Conservation (phyloP, 2,888 invertebrate genomes). For the Trissoscelio sp. region DNA sequence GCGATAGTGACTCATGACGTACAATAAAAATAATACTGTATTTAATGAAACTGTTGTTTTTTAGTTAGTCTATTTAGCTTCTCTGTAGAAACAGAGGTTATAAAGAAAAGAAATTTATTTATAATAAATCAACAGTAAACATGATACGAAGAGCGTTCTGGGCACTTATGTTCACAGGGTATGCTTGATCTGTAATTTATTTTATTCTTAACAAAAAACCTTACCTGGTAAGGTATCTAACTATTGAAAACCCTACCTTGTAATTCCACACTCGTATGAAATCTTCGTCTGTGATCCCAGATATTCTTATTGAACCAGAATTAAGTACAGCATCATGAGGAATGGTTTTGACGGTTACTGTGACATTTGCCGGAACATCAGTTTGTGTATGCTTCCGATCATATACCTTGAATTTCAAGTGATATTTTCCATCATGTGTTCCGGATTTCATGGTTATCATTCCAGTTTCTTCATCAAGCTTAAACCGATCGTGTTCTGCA, state of each 20-base stretch:
- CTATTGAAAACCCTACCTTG: conserved; percentile 85
- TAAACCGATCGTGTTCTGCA: conserved; percentile 93
- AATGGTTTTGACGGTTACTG: conserved; percentile 96
- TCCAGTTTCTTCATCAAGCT: conserved; percentile 95
- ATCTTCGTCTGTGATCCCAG: conserved; percentile 97
- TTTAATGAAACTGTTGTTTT: too few species aligned
- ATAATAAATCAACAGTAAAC: too few species aligned
- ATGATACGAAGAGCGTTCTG: too few species aligned
- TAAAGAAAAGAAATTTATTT: too few species aligned
- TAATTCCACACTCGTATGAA: conserved; percentile 98
- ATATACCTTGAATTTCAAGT: conserved; percentile 93
- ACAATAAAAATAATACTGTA: too few species aligned
- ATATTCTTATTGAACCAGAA: conserved; percentile 96
- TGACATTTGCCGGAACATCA: conserved; percentile 98
- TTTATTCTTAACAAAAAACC: too few species aligned
- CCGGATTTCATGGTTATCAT: conserved; percentile 98
- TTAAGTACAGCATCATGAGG: conserved; percentile 97
- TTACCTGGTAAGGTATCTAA: too few species aligned
- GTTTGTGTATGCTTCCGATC: conserved; percentile 97
- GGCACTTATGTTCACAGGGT: too few species aligned
- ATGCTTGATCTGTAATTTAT: too few species aligned
- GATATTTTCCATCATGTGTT: conserved; percentile 94
- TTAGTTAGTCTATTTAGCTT: too few species aligned
- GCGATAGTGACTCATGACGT: too few species aligned
- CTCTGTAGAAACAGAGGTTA: too few species aligned